Conservation (phyloP, 2,797 vertebrate genomes). For the Selene dorsalis region DNA sequence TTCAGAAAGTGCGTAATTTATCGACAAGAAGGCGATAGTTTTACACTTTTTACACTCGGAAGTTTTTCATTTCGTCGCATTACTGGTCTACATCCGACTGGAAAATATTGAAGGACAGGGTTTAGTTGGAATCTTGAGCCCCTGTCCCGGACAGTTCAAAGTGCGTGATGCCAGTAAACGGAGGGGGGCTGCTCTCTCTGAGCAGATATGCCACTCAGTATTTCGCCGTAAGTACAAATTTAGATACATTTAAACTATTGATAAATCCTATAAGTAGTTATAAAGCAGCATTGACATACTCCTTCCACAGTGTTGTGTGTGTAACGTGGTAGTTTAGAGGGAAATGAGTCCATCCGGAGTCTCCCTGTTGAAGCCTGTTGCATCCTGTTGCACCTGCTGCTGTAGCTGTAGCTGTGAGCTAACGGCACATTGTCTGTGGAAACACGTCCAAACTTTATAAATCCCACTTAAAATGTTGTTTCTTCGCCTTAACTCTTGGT, state of each 20-base stretch:
- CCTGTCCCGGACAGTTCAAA: slow-evolving; percentile 65
- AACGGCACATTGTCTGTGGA: not conserved
- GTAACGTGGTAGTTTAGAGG: not conserved
- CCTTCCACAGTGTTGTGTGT: not conserved
- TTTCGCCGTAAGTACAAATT: slow-evolving; percentile 76
- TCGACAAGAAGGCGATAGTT: not conserved
- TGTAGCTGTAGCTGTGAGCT: not conserved
- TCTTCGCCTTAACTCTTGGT: fast-evolving
- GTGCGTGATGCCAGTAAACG: slow-evolving; percentile 82
- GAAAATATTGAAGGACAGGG: not conserved
- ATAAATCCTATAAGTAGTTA: too few relatives aligned
- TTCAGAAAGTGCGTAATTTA: not conserved
- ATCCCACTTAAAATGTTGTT: not conserved
- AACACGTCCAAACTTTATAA: not conserved
- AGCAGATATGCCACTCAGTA: slow-evolving; percentile 70
- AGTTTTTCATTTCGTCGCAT: not conserved
- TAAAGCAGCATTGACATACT: fast-evolving
- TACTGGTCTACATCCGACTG: too few relatives aligned
- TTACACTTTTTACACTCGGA: not conserved
- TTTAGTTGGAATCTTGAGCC: slow-evolving; percentile 9
- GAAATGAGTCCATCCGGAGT: not conserved
- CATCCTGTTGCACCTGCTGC: slow-evolving; percentile 75
- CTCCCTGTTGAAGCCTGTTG: slow-evolving; percentile 56
- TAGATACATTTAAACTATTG: fast-evolving
- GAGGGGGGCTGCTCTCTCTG: slow-evolving; percentile 73